Percentiles rank a stretch among this genome's conserved stretches.
Evolutionary conservation across 2,113 vertebrate species (phyloP).

Genomic region (Tragulus kanchil): DNA sequence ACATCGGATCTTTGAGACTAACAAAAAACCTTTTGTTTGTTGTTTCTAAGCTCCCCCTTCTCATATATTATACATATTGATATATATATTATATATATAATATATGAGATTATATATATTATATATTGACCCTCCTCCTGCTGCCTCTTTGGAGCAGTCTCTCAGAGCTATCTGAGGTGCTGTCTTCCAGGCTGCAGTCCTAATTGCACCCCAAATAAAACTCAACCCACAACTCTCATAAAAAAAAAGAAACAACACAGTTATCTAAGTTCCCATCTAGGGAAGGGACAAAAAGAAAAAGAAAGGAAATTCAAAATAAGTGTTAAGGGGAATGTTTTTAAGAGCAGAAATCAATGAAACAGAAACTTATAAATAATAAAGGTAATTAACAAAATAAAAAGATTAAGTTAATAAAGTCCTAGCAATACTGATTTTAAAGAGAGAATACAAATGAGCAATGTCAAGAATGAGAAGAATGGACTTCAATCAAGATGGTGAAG

Average conservation of each 20-base stretch:
- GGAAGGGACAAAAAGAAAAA: background rate
- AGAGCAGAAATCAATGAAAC: constrained; percentile 1
- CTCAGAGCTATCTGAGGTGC: too few species aligned
- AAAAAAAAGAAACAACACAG: background rate
- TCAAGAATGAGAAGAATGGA: background rate
- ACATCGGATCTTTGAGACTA: too few species aligned
- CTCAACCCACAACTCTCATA: too few species aligned
- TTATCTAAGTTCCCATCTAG: background rate
- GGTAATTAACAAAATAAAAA: background rate
- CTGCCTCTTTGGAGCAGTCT: too few species aligned
- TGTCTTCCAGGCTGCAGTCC: too few species aligned
- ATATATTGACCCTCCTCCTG: too few species aligned
- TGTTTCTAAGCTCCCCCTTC: too few species aligned
- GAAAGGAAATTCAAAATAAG: background rate
- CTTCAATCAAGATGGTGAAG: background rate
- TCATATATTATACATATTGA: too few species aligned
- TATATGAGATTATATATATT: too few species aligned
- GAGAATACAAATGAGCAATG: background rate
- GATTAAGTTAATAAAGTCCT: background rate
- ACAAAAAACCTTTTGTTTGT: too few species aligned
- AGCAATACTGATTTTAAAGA: background rate
- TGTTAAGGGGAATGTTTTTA: background rate
- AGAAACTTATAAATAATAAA: constrained; percentile 9
- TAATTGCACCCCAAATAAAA: too few species aligned
- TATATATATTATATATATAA: too few species aligned